Base-by-base conservation (phyloP, 2,888 invertebrate genomes). In the Muschampia staudingeri region DNA sequence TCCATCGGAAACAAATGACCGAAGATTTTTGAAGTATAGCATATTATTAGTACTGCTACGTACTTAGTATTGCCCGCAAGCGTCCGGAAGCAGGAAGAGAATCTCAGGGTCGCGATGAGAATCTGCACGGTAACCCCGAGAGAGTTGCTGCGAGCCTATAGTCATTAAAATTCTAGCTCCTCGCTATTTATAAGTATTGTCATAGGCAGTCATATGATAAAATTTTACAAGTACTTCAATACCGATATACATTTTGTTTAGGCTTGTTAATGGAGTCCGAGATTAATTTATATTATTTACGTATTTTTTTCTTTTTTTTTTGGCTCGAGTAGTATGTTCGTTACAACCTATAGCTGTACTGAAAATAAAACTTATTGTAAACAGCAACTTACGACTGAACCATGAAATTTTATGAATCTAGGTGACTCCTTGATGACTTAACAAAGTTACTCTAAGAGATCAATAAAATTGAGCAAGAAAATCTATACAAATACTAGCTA, bases 81-180 rank as follows among this genome's bases (percentile, higher is more conserved):
- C 89, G 91, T 92, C 92, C 95, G 95, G 96, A 96, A 96, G 94
- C 86, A 94, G 96, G 96, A 96, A 96, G 94, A 85, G 79, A 76
- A 82, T 90, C 94, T 94, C 91, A 94, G 95, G 87, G 94, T 89
- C 65, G 40, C 82, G 86, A 86, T 85, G 85, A 80, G 85, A 89
- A 88, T 90, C 88, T 87, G 83, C 81, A 85, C 86, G 84, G 84
- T 84, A 84, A 83, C 91, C 91, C 91, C 91, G 90, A 88, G 90
- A 90, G 90, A 90, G 89, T 85, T 85, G 87, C 86, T 88, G 87
- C 88, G 87, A 61, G 25, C 61, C 87, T 56, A 73, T 71, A 78
- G 48, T 42, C 69, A 65, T 70, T 70, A 84, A 84, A 85, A 89
- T 89, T 85, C 85, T 82, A 81, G 69, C 80, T 75, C 44, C 48